Conservation (phyloP, 2,888 invertebrate species). For the Phyllotreta striolata region DNA sequence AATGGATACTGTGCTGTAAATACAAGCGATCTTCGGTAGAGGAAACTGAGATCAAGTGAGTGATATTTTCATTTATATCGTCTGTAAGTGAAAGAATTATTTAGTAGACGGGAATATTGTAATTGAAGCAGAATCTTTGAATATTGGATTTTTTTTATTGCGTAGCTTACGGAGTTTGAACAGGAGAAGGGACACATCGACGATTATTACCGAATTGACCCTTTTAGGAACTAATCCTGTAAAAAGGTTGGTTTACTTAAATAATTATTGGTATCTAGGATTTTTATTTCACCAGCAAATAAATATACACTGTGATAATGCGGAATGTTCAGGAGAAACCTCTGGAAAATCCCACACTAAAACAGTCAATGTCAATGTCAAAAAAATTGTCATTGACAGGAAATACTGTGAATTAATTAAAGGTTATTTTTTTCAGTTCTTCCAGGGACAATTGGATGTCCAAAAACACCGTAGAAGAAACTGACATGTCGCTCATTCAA, state of each 20-base stretch:
- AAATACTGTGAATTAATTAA: not conserved
- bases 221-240: conserved; percentile 39
- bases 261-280: not conserved
- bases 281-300: too few relatives aligned
- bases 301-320: too few relatives aligned
- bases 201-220: conserved; percentile 41
- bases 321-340: too few relatives aligned
- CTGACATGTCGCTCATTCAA: conserved; percentile 38
- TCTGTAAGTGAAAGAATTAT: too few relatives aligned
- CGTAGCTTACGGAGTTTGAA: conserved; percentile 43
- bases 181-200: conserved; percentile 40
- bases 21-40: conserved; percentile 45
- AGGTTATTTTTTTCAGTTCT: conserved; percentile 28
- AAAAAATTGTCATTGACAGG: not conserved
- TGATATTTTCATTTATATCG: conserved; percentile 2
- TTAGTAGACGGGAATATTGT: too few relatives aligned
- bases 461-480: conserved; percentile 36
- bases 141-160: conserved; percentile 38
- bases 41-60: conserved; percentile 48
- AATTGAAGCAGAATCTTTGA: not conserved
- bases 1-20: conserved; percentile 45
- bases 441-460: conserved; percentile 32
- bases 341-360: too few relatives aligned
- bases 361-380: not conserved
- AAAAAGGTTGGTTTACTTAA: conserved; percentile 38